Conservation (phyloP, 1,140 invertebrate genomes). For the Ips typographus region DNA sequence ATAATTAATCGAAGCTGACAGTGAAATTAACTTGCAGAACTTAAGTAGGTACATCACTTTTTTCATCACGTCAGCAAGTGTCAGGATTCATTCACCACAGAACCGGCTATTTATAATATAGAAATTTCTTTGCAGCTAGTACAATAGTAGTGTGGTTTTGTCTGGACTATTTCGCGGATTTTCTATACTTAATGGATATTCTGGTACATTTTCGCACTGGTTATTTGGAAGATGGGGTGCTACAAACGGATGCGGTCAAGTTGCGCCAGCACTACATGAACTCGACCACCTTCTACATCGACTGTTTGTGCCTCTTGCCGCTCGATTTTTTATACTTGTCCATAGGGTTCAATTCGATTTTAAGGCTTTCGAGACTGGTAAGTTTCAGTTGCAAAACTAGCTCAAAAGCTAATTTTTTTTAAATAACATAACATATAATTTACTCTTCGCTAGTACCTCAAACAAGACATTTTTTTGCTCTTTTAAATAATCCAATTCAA, state of each 20-base stretch:
- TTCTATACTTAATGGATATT: constrained; percentile 95
- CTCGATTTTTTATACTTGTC: constrained; percentile 98
- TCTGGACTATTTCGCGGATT: constrained; percentile 94
- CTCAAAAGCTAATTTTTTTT: neutral
- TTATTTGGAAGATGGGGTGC: constrained; percentile 92
- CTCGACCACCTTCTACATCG: constrained; percentile 98
- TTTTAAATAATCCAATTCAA: neutral
- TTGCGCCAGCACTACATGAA: constrained; percentile 97
- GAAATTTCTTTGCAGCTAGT: constrained; percentile 62
- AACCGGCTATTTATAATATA: neutral
- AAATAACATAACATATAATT: no score
- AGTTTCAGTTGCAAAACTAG: constrained; percentile 57
- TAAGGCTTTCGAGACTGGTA: constrained; percentile 94
- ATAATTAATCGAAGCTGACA: no score
- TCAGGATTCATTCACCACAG: neutral
- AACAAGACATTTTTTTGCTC: neutral
- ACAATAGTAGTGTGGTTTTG: constrained; percentile 94
- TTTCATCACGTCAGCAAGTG: no score
- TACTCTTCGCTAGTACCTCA: no score
- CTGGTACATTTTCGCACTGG: constrained; percentile 96
- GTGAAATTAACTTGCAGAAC: no score
- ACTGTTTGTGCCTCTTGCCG: constrained; percentile 95
- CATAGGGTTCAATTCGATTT: constrained; percentile 94
- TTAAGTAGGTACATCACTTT: no score
- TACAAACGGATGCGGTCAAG: constrained; percentile 93